Evolutionary conservation across 2,113 vertebrate genomes (phyloP).

Genomic region (Anseranas semipalmata): DNA sequence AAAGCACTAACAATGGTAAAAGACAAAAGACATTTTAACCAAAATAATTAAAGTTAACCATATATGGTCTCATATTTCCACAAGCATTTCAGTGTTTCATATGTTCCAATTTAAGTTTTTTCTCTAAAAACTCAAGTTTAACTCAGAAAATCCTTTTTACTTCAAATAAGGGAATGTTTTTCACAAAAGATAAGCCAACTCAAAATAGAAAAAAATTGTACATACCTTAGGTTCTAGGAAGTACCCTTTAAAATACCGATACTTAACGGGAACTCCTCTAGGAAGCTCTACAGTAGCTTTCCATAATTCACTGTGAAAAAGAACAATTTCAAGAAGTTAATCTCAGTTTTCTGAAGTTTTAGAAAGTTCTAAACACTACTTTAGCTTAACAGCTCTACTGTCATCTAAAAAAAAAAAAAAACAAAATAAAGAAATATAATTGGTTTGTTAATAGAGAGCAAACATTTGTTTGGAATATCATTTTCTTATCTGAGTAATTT

Average conservation of each 20-base stretch:
- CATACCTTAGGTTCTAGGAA: slow-evolving; percentile 89
- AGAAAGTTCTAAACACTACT: background rate
- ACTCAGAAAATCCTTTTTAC: background rate
- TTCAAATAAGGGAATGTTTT: background rate
- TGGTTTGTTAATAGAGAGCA: background rate
- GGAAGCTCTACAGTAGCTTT: slow-evolving; percentile 79
- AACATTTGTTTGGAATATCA: background rate
- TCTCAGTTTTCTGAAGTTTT: background rate
- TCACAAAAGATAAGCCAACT: background rate
- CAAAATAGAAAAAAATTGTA: background rate
- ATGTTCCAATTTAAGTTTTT: background rate
- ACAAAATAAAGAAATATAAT: background rate
- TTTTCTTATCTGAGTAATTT: background rate
- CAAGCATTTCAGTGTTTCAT: background rate
- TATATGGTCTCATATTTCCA: background rate
- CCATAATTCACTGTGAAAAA: slow-evolving; percentile 81
- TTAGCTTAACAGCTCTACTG: background rate
- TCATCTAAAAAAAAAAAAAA: background rate
- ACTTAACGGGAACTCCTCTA: slow-evolving; percentile 78
- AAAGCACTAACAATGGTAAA: background rate
- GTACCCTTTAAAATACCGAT: slow-evolving; percentile 93
- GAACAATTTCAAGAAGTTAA: background rate
- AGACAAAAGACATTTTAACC: background rate
- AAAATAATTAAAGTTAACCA: background rate
- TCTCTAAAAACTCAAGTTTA: background rate